Base-by-base conservation (phyloP, 2,888 invertebrate genomes). In the Tuta absoluta region DNA sequence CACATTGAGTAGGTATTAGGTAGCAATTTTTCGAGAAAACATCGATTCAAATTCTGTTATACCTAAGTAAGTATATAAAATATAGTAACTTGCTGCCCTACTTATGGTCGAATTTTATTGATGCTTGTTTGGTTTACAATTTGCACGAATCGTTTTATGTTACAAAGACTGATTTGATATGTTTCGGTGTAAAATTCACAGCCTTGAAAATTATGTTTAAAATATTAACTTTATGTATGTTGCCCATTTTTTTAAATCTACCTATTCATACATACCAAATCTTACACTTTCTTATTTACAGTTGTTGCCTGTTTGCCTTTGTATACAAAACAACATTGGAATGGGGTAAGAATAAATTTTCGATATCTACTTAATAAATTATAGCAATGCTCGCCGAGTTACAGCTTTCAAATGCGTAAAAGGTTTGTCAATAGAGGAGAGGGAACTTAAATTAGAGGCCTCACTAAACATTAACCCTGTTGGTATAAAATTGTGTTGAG, bases 321-420 rank as follows among this genome's bases (percentile, higher is more conserved):
- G 28, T 38, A 56, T 38, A 67, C 76, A 12, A 57, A 66, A 41
- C 72, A 75, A 63, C 82, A 82, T 70, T 81, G 73, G 65, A 65
- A 77, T 58, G 67, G 69, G 71, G 82, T 82, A 74, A 73, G 51
- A 23, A 33, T 8, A 10, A 33, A 4, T 33, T 8, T 33, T 5
- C 33, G 33, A 33, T 33, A 10, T 28, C 5, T 28, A 5, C 28
- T 5, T 28, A 28, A 5, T 2, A 33, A 33, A 33, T 33, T 33
- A 33, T 33, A 33, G 8, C 33, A 33, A 33, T 10, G 33, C 8
- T 1, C 33, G 33, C 10, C 8, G 8, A 33, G 33, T 33, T 5
- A 8, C 8, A 33, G 33, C 33, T 33, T 33, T 33, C 10, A 28
- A 2, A 28, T 28, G 3, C 28, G 2, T 28, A 28, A 28, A n/a